Evolutionary conservation across 2,113 vertebrate genomes (phyloP).

Genomic region (Halichoerus grypus): DNA sequence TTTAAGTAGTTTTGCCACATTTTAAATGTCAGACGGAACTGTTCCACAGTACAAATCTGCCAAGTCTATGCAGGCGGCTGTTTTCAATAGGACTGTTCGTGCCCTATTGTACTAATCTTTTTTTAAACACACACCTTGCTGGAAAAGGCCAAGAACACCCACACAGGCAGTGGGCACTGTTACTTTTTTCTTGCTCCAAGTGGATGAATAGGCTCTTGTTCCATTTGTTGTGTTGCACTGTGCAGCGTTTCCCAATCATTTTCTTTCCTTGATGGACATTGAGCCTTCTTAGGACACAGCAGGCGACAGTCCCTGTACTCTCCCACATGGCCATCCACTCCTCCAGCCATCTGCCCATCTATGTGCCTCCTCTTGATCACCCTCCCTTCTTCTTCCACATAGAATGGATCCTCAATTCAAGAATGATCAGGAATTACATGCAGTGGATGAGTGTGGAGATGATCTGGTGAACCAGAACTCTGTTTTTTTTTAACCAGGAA

Average conservation of each 20-base stretch:
- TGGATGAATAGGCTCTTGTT: conserved; percentile 85
- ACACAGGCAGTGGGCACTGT: conserved; percentile 84
- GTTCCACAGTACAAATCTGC: conserved; percentile 85
- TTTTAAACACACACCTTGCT: conserved; percentile 84
- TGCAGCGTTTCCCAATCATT: conserved; percentile 48
- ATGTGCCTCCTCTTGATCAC: conserved; percentile 47
- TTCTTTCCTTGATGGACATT: conserved; percentile 59
- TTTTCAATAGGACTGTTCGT: conserved; percentile 85
- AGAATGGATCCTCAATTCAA: conserved; percentile 28
- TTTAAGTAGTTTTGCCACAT: conserved; percentile 84
- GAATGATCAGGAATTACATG: conserved; percentile 32
- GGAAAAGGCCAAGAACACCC: conserved; percentile 86
- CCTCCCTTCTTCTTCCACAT: not conserved
- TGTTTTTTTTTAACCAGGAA: not conserved
- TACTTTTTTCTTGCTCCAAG: conserved; percentile 81
- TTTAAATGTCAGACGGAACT: conserved; percentile 88
- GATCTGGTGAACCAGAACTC: conserved; percentile 4
- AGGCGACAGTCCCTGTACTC: conserved; percentile 52
- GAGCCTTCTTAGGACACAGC: conserved; percentile 61
- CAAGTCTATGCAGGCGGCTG: conserved; percentile 83
- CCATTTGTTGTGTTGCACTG: conserved; percentile 76
- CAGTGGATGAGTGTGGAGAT: not conserved
- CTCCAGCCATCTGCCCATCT: conserved; percentile 71
- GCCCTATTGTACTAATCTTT: conserved; percentile 85
- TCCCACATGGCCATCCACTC: conserved; percentile 61